phyloP scores from a whole-genome alignment of 2,113 vertebrate genomes.

The Oxygymnocypris stewartii region DNA sequence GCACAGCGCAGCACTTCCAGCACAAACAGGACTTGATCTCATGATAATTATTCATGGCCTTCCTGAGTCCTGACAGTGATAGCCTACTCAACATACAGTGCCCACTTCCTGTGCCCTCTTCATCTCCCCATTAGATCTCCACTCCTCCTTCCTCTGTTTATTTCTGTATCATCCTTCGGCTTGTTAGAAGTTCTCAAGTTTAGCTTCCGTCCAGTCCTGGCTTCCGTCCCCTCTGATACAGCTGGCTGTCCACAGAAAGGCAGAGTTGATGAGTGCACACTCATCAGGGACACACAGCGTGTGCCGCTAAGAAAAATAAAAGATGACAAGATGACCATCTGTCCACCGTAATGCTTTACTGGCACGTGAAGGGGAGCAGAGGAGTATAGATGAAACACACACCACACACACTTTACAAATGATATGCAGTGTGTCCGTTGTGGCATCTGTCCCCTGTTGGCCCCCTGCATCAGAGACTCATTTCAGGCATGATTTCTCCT shows the following conservation, averaged over 20 bases:
- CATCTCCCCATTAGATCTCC: background rate
- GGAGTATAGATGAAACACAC: constrained; percentile 41
- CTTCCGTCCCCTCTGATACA: background rate
- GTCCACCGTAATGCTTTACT: constrained; percentile 42
- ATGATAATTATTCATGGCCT: constrained; percentile 73
- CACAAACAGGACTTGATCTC: constrained; percentile 60
- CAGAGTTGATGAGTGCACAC: background rate
- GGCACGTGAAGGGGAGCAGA: constrained; percentile 42
- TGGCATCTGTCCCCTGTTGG: constrained; percentile 16
- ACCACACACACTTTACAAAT: constrained; percentile 47
- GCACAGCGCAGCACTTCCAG: constrained; percentile 52
- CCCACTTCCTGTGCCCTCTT: constrained; percentile 38
- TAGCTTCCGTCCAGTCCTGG: background rate
- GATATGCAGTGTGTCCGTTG: constrained; percentile 36
- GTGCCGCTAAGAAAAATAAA: constrained; percentile 46
- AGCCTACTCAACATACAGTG: constrained; percentile 50
- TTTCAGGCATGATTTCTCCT: constrained; percentile 53
- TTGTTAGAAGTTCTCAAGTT: constrained; percentile 30
- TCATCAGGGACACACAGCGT: constrained; percentile 21
- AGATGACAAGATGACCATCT: constrained; percentile 55
- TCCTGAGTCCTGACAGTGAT: constrained; percentile 74
- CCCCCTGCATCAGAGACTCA: constrained; percentile 45
- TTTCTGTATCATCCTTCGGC: background rate
- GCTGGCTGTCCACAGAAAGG: constrained; percentile 34
- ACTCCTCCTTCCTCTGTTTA: background rate